These are phyloP conservation scores for Drosophila neotestacea DNA, from an alignment of 2,888 invertebrate genomes.

Conservation along the genomic window DNA sequence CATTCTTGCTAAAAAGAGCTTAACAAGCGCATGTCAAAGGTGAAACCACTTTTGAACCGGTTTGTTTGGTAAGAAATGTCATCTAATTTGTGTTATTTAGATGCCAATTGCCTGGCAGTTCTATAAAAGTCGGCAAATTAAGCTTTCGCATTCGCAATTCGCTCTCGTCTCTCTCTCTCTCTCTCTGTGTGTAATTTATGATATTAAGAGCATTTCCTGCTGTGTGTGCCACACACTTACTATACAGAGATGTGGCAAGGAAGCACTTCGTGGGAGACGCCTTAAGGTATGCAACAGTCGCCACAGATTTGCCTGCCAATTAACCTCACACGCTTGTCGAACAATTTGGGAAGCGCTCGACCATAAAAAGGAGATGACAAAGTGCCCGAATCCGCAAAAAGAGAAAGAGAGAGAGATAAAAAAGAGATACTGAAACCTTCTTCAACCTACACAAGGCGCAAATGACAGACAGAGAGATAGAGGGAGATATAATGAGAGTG, in stretches of 20 bases:
- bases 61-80: background rate
- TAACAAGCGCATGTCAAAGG: background rate
- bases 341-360: constrained; percentile 42
- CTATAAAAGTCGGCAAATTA: constrained; percentile 20
- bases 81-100: constrained; percentile 13
- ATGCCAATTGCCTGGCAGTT: constrained; percentile 11
- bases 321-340: constrained; percentile 52
- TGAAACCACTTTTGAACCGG: background rate
- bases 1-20: background rate
- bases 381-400: constrained; percentile 37
- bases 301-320: constrained; percentile 60
- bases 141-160: constrained; percentile 22
- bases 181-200: constrained; percentile 27
- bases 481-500: background rate
- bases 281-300: constrained; percentile 54
- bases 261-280: constrained; percentile 11
- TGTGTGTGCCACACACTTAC: background rate
- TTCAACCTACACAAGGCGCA: constrained; percentile 10
- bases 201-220: constrained; percentile 9
- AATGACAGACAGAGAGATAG: background rate
- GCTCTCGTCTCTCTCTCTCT: no score
- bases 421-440: constrained; percentile 3
- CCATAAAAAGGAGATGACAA: constrained; percentile 58
- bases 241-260: no score
- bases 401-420: background rate